Evolutionary conservation across 2,888 invertebrate species (phyloP).

Genomic region (Drepana falcataria): DNA sequence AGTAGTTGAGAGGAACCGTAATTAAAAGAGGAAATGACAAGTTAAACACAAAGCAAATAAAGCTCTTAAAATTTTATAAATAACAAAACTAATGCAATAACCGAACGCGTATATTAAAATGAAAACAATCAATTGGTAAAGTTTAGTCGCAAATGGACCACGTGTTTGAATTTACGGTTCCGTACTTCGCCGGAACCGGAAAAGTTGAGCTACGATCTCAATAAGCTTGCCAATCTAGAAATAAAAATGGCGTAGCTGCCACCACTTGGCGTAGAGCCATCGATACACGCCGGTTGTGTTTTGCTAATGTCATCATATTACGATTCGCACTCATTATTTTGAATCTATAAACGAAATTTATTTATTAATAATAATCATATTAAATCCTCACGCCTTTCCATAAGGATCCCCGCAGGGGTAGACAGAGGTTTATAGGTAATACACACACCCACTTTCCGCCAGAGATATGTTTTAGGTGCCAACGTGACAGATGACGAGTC

Average conservation of each 20-base stretch:
- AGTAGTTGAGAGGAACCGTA: no score
- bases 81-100: background rate
- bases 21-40: no score
- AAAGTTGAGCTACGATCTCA: conserved; percentile 46
- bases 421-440: no score
- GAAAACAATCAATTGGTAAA: background rate
- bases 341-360: background rate
- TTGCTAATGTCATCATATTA: conserved; percentile 13
- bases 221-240: conserved; percentile 47
- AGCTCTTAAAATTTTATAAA: no score
- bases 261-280: conserved; percentile 17
- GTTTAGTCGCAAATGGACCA: conserved; percentile 8
- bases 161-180: conserved; percentile 23
- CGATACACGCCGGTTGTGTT: conserved; percentile 17
- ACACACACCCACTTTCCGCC: no score
- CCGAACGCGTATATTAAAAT: background rate
- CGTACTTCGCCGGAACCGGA: conserved; percentile 16
- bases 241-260: conserved; percentile 28
- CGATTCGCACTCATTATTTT: background rate
- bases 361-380: no score
- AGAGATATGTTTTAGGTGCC: no score
- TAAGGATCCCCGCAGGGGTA: no score
- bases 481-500: no score
- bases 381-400: no score
- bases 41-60: no score